Evolutionary conservation across 92 coral and sea anemone genomes (phyloP).

Genomic region (Parazoanthus atlanticus): DNA sequence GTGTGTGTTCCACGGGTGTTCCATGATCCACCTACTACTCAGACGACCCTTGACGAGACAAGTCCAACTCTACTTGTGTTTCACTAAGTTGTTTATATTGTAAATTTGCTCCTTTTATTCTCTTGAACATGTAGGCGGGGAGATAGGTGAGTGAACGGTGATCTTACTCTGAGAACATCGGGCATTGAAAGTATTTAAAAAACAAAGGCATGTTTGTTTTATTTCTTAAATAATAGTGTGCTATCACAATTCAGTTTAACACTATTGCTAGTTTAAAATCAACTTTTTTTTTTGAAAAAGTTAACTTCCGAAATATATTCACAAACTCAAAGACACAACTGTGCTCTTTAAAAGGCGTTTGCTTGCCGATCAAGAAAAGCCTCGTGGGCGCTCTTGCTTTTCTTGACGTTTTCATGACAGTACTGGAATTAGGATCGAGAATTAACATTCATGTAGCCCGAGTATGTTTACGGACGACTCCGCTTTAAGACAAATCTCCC

Average conservation of each 20-base stretch:
- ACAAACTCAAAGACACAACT: neutral
- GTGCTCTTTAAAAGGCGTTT: neutral
- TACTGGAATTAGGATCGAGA: neutral
- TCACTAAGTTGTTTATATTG: slow-evolving; percentile 19
- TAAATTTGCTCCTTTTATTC: neutral
- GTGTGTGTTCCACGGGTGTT: neutral
- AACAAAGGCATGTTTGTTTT: no score
- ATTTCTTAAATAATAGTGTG: neutral
- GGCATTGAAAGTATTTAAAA: neutral
- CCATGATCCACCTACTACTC: neutral
- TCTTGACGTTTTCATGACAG: neutral
- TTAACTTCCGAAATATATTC: neutral
- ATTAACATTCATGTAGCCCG: neutral
- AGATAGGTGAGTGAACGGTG: neutral
- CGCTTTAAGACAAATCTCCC: slow-evolving; percentile 15
- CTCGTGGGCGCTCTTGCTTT: neutral
- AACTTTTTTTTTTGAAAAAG: no score
- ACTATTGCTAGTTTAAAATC: no score
- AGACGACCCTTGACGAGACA: neutral
- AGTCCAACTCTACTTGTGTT: slow-evolving; percentile 17
- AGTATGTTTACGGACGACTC: slow-evolving; percentile 6
- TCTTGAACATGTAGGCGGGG: neutral
- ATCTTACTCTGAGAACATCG: neutral
- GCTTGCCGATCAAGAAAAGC: neutral
- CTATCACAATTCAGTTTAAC: neutral